Percentiles rank a stretch among this genome's conserved stretches.
phyloP scores from a whole-genome alignment of 2,113 vertebrate genomes.

The Accipiter cooperii region DNA sequence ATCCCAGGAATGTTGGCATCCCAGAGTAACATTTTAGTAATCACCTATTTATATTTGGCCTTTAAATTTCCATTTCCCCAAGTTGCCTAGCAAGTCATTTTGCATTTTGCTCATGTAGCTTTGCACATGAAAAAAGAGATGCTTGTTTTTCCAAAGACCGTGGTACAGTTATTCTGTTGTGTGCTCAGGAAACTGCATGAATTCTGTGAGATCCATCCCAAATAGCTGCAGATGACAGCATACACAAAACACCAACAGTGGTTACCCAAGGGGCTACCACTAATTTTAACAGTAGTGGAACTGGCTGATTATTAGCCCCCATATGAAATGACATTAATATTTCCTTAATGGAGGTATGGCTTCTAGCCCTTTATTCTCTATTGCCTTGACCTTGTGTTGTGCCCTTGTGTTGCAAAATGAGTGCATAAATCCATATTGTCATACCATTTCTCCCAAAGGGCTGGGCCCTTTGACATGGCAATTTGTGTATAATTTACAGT shows the following conservation, averaged over 20 bases:
- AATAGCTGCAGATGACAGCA: neutral
- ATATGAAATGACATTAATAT: neutral
- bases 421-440: neutral
- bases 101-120: neutral
- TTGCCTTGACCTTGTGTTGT: neutral
- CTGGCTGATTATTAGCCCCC: neutral
- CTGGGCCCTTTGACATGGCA: neutral
- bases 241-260: neutral
- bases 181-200: neutral
- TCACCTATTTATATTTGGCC: neutral
- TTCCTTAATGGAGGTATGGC: neutral
- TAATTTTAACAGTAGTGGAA: neutral
- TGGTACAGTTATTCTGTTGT: neutral
- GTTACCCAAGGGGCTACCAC: neutral
- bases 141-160: neutral
- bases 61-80: neutral
- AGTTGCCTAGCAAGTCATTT: neutral
- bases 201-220: neutral
- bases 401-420: neutral
- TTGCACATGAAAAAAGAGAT: neutral
- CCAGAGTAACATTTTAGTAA: neutral
- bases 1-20: neutral
- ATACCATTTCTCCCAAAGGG: neutral
- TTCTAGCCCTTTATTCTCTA: neutral
- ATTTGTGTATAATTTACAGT: conserved; percentile 13